phyloP scores from a whole-genome alignment of 2,797 vertebrate species.

The Spatula clypeata region DNA sequence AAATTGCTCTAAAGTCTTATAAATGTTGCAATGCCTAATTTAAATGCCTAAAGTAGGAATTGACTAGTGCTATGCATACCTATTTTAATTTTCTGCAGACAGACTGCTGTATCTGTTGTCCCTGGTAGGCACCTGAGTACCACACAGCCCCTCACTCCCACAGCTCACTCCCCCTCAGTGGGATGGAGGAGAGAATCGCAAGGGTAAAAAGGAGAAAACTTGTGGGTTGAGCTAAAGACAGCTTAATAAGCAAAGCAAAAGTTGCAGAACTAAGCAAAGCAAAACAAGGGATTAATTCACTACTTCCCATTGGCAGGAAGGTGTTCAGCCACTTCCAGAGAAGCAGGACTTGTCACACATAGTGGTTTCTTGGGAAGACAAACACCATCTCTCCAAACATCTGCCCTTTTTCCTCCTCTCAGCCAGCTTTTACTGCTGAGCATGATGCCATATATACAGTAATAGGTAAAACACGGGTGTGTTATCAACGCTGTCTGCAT shows the following conservation, averaged over 20 bases:
- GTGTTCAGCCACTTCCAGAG: not conserved
- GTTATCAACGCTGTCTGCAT: not conserved
- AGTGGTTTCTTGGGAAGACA: not conserved
- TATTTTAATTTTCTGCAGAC: not conserved
- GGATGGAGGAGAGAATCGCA: not conserved
- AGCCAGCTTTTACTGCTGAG: not conserved
- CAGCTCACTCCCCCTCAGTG: fast-evolving
- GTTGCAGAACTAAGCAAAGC: fast-evolving
- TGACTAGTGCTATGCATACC: not conserved
- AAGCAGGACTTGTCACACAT: not conserved
- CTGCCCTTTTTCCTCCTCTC: not conserved
- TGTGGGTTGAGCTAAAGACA: not conserved
- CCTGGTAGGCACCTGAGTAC: not conserved
- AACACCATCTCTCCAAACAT: not conserved
- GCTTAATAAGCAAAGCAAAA: not conserved
- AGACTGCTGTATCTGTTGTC: not conserved
- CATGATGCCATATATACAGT: fast-evolving
- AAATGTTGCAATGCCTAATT: not conserved
- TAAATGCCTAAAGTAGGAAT: not conserved
- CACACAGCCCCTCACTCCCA: not conserved
- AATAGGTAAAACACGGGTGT: not conserved
- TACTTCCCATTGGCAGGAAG: not conserved
- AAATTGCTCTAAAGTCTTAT: not conserved
- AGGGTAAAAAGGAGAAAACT: not conserved
- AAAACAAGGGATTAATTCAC: not conserved